Evolutionary conservation across 1,140 invertebrate genomes (phyloP), one percentile per base, ranked within the genome.

Genomic region (Heliconius congener): DNA sequence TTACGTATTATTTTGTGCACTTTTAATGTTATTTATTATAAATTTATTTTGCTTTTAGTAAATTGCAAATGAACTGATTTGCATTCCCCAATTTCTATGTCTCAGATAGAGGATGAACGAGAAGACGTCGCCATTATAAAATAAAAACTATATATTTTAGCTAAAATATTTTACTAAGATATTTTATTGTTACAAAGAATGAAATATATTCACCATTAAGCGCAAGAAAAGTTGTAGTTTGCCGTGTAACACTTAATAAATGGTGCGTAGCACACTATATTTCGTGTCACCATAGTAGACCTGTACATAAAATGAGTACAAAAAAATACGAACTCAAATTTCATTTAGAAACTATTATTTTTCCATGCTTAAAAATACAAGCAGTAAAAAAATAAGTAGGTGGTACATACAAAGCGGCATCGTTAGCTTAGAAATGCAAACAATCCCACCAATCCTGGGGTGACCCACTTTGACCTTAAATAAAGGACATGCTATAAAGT

Each of bases 161-260:
- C 18, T 19, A 6, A 8, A 52, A 19, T 52, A 52, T 52, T 52
- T 52, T 46, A 18, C 5, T 52, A 8, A 66, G 9, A 46, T 46
- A 46, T 46, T 46, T 46, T 46, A 16, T 66, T 66, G 60, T 30
- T 66, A 11, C 27, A 30, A 66, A 66, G 11, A 66, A 66, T 66
- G n/a, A 13, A 66, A 23, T 66, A 57, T 27, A 66, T 66, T 30
- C 50, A 77, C 46, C 13, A 74, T 42, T 74, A 42, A 71, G 74
- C 60, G 60, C 60, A 30, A 66, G 60, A 66, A 66, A 66, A 66
- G 60, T 66, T 66, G 60, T 66, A 74, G 46, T 74, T 66, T 60
- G 46, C 46, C 82, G 82, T 82, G 89, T 84, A 85, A 87, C 85
- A 89, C 82, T 88, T 89, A 83, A 73, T 81, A 91, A 90, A 89